phyloP scores from a whole-genome alignment of 2,888 invertebrate species.

The Oligia fasciuncula region DNA sequence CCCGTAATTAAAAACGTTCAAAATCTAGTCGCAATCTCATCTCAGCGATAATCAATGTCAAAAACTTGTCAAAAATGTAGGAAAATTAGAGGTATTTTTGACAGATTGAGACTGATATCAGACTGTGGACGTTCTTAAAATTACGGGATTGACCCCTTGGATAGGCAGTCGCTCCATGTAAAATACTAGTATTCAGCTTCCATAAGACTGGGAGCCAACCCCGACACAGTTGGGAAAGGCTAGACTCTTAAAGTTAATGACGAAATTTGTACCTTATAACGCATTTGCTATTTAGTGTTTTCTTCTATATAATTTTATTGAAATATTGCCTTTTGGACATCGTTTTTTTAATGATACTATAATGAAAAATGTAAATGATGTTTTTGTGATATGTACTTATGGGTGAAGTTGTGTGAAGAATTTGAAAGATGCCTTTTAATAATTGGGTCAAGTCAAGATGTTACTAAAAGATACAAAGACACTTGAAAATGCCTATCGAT shows the following conservation, averaged over 20 bases:
- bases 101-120: background rate
- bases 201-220: background rate
- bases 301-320: conserved; percentile 58
- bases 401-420: background rate
- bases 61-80: background rate
- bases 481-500: no score
- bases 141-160: background rate
- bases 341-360: conserved; percentile 39
- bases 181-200: background rate
- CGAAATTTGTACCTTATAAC: conserved; percentile 15
- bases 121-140: background rate
- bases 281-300: background rate
- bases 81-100: background rate
- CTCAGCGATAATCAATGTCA: background rate
- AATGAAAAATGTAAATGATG: conserved; percentile 46
- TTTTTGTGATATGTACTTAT: conserved; percentile 26
- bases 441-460: background rate
- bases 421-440: conserved; percentile 14
- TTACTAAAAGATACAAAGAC: background rate
- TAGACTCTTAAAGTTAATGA: background rate
- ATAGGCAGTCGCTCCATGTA: background rate
- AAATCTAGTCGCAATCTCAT: background rate
- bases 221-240: background rate
- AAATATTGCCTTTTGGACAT: conserved; percentile 86
- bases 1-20: background rate